Evolutionary conservation across 2,113 vertebrate genomes (phyloP).

Genomic region (Microcebus griseorufus): DNA sequence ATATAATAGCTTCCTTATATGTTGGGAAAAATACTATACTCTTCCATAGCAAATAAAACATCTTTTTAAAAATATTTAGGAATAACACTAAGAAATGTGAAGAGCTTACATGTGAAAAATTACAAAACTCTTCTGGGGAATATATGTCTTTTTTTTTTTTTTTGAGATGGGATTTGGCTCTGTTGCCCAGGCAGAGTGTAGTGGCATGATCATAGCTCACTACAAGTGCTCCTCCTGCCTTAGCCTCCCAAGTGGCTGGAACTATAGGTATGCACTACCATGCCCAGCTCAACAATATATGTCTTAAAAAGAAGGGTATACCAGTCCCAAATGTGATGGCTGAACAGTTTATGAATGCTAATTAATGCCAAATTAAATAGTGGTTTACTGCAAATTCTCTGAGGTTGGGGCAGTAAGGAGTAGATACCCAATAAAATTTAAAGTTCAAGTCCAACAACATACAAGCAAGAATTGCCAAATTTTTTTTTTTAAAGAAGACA

Average conservation of each 20-base stretch:
- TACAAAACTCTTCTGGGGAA: background rate
- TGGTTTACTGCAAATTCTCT: background rate
- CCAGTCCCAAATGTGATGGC: background rate
- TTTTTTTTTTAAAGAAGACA: background rate
- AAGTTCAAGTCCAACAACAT: background rate
- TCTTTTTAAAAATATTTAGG: background rate
- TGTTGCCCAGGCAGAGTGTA: too few species aligned
- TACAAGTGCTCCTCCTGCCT: too few species aligned
- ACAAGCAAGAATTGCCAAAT: background rate
- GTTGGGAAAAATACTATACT: background rate
- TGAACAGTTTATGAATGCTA: background rate
- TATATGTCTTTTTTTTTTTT: background rate
- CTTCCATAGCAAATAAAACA: conserved; percentile 25
- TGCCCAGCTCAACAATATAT: background rate
- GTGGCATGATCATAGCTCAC: too few species aligned
- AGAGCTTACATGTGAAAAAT: background rate
- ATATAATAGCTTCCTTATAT: background rate
- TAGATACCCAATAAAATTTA: background rate
- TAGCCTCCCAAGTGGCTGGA: too few species aligned
- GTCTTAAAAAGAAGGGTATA: background rate
- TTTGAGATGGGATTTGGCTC: background rate
- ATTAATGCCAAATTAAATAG: background rate
- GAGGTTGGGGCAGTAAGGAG: background rate
- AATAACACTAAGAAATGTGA: background rate
- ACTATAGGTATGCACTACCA: too few species aligned